Percentiles rank a stretch among this genome's conserved stretches.
Conservation (phyloP, 37 sponge, comb jelly and placozoan genomes). For the Spongilla lacustris region DNA sequence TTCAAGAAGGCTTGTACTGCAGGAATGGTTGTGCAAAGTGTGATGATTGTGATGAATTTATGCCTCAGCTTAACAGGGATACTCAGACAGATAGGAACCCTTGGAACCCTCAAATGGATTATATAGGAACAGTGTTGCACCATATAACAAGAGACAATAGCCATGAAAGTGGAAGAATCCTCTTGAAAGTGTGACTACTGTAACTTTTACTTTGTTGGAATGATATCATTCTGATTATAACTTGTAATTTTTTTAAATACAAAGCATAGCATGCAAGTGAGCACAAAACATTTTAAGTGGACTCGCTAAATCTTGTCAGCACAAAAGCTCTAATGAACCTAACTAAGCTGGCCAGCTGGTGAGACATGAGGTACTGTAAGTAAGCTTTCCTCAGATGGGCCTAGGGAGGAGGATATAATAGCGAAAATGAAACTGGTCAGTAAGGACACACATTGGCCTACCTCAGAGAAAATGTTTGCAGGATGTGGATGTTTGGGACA, state of each 20-base stretch:
- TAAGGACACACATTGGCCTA: not conserved
- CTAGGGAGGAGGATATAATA: not conserved
- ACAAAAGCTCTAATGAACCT: conserved; percentile 39
- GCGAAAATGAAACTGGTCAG: not conserved
- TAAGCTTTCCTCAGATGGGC: conserved; percentile 21
- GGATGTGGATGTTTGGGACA: not conserved
- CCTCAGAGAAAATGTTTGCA: not conserved
- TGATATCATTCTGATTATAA: no score
- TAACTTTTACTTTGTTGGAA: no score
- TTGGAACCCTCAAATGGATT: no score
- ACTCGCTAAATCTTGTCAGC: not conserved
- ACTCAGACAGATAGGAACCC: no score
- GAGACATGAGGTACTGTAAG: conserved; percentile 25
- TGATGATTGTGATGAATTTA: no score
- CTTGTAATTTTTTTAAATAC: no score
- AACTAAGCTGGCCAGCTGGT: conserved; percentile 20
- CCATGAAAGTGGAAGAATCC: no score
- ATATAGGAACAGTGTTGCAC: no score
- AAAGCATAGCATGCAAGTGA: not conserved
- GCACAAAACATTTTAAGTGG: not conserved
- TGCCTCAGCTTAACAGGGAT: no score
- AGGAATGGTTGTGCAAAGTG: no score
- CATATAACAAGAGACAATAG: no score
- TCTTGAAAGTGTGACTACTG: not conserved
- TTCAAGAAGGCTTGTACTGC: no score